These are phyloP conservation scores for Zosterops borbonicus DNA, from an alignment of 2,113 vertebrate species.

Conservation along the genomic window DNA sequence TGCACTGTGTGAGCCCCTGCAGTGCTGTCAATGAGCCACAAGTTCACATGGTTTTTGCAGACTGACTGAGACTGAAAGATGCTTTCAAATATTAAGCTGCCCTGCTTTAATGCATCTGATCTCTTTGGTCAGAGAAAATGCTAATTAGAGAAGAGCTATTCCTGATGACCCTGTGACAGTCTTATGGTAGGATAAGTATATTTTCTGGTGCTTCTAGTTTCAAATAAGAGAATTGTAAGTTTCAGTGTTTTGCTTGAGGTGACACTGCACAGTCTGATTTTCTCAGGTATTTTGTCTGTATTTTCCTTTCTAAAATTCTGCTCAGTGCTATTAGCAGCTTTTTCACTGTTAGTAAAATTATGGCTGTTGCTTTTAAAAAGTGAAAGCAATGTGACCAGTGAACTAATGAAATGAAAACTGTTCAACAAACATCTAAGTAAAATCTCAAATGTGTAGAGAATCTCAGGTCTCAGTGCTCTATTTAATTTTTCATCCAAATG, in stretches of 20 bases:
- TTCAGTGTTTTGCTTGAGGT: neutral
- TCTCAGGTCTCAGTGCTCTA: neutral
- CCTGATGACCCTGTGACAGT: neutral
- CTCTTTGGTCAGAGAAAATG: neutral
- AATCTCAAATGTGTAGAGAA: neutral
- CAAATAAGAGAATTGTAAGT: neutral
- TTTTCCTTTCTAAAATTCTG: neutral
- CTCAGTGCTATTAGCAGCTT: neutral
- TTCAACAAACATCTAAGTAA: neutral
- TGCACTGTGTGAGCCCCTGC: neutral
- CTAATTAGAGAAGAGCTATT: neutral
- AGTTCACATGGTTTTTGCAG: neutral
- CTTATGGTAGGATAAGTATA: neutral
- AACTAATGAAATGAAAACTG: neutral
- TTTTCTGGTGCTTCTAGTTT: neutral
- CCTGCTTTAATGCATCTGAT: neutral
- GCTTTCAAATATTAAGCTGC: neutral
- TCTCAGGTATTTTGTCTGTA: neutral
- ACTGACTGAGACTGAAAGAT: neutral
- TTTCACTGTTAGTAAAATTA: neutral
- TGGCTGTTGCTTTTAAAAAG: neutral
- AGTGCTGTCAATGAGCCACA: neutral
- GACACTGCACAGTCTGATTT: neutral
- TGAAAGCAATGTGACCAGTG: neutral
- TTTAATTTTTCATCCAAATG: neutral